These are phyloP conservation scores for Onchidella celtica DNA, from an alignment of 2,888 invertebrate genomes.

Conservation along the genomic window DNA sequence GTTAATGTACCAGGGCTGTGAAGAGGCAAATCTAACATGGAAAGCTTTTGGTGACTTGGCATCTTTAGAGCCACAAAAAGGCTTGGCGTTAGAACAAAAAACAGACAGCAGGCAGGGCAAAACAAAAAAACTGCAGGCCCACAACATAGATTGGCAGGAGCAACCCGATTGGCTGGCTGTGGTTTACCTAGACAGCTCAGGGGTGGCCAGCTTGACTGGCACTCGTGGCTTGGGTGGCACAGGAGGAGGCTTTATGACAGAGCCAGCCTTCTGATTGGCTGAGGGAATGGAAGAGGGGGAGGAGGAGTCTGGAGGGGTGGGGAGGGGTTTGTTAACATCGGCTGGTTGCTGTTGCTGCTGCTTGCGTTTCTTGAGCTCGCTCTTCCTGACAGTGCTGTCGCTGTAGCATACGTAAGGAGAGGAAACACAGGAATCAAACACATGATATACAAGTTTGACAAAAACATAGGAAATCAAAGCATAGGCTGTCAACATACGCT, in stretches of 20 bases:
- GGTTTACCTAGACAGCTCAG: constrained; percentile 41
- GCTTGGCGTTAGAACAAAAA: too few species aligned
- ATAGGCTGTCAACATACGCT: not conserved
- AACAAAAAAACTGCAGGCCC: too few species aligned
- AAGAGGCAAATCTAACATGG: too few species aligned
- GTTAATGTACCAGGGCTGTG: too few species aligned
- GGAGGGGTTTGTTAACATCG: constrained; percentile 53
- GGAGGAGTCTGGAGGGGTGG: constrained; percentile 47
- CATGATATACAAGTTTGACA: not conserved
- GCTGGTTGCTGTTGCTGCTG: constrained; percentile 60
- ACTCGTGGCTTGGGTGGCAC: constrained; percentile 38
- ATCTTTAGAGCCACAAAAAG: too few species aligned
- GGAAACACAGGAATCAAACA: not conserved
- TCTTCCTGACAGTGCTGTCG: constrained; percentile 77
- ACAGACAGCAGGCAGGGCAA: too few species aligned
- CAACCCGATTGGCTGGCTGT: constrained; percentile 6
- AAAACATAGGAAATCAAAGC: not conserved
- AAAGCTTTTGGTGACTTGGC: too few species aligned
- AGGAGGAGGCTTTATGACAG: constrained; percentile 7
- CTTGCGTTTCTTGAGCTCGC: constrained; percentile 71
- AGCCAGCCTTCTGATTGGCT: not conserved
- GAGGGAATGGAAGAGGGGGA: not conserved
- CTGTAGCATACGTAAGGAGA: constrained; percentile 55
- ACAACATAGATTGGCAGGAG: constrained; percentile 3
- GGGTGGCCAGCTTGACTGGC: constrained; percentile 19